These are phyloP conservation scores for Thunnus maccoyii DNA, from an alignment of 2,113 vertebrate species.

Conservation along the genomic window DNA sequence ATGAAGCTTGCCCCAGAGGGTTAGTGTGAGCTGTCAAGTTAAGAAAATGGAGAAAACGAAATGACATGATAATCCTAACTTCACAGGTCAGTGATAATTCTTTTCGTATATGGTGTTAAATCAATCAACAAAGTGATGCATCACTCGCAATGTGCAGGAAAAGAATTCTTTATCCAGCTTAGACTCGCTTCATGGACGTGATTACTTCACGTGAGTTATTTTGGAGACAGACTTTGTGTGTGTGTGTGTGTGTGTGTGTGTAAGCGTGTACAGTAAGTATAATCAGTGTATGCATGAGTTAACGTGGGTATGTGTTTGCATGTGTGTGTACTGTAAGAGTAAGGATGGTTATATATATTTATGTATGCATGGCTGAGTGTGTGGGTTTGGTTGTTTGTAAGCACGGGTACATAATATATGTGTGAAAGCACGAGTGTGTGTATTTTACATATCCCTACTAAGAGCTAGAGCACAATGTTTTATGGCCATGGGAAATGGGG, in stretches of 20 bases:
- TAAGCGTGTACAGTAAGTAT: constrained; percentile 11
- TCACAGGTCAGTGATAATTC: constrained; percentile 23
- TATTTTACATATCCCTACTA: constrained; percentile 16
- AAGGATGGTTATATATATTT: constrained; percentile 21
- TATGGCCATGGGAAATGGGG: neutral
- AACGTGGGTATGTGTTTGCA: neutral
- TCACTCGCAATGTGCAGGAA: constrained; percentile 16
- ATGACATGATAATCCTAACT: constrained; percentile 15
- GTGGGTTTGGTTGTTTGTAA: constrained; percentile 23
- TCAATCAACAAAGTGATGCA: neutral
- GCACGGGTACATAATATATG: constrained; percentile 25
- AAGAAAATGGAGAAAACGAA: constrained; percentile 9
- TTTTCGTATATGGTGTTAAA: neutral
- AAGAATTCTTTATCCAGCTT: neutral
- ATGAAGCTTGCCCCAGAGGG: neutral
- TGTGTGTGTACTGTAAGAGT: constrained; percentile 16
- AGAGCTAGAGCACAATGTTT: constrained; percentile 57
- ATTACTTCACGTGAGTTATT: constrained; percentile 34
- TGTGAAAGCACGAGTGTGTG: constrained; percentile 36
- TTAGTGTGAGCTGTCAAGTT: neutral
- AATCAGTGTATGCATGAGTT: constrained; percentile 40
- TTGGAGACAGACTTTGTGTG: neutral
- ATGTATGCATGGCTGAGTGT: constrained; percentile 39
- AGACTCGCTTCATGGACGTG: constrained; percentile 1
- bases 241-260: constrained; percentile 11